Evolutionary conservation across 2,888 invertebrate genomes (phyloP), one percentile per base, ranked within the genome.

Genomic region (Phasia obesa): DNA sequence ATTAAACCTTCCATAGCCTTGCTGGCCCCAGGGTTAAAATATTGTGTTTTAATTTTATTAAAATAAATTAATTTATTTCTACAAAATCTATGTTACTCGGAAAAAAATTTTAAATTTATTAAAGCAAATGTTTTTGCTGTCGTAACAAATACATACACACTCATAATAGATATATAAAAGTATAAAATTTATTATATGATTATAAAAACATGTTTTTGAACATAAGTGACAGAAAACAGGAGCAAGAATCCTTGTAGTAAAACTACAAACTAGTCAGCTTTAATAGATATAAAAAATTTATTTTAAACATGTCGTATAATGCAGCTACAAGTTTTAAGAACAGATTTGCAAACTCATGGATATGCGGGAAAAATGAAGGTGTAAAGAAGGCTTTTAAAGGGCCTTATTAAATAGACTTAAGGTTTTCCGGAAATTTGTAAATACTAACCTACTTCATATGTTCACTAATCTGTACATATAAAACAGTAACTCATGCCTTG

Each of bases 31-130:
- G 62, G 62, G 19, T 15, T 21, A 62, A n/a, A n/a, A n/a, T n/a
- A n/a, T 55, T 55, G 44, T 15, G 62, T 25, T 70, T 62, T 70
- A 53, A 70, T 77, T 70, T 70, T 77, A 77, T 70, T 77, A 77
- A 74, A 75, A 77, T 53, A 47, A 77, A 77, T 64, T 64, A 62
- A 70, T 70, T 64, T 77, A 70, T 70, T 77, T 70, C 21, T n/a
- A 47, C n/a, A 25, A 25, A 62, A n/a, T 27, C 11, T 42, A 6
- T 31, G 42, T 35, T 23, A 25, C 31, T 47, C 13, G 25, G 11
- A 19, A 75, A 59, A 27, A 51, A 49, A 76, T 67, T 59, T 67
- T 21, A 47, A 76, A 76, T 60, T 53, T 69, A 69, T 69, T 76
- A 57, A 76, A 59, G 69, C 42, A 76, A 67, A 76, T 75, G 11